Evolutionary conservation across 2,888 invertebrate genomes (phyloP), one percentile per base, ranked within the genome.

Genomic region (Drepana falcataria): DNA sequence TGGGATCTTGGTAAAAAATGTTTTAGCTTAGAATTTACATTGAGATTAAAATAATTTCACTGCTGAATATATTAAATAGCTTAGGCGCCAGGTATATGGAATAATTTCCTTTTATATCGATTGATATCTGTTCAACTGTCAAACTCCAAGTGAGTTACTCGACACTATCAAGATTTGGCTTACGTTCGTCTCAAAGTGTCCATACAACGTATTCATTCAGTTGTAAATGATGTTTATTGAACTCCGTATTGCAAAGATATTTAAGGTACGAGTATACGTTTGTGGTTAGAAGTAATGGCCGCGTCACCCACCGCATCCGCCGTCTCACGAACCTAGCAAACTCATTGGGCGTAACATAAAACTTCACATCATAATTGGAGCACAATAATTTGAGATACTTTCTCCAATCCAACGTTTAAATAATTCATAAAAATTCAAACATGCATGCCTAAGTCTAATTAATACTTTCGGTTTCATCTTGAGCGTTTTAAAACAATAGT

Each of bases 381-480:
- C 84, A 87, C 73, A 86, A 85, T 87, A 81, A 85, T 85, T 83
- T 80, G 77, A 79, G 75, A 75, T 77, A 86, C 87, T 87, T 87
- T 87, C 87, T 77, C 85, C 72, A 60, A 73, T 75, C 64, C 61
- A 66, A 75, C 71, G 64, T 75, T 75, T 72, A 76, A 81, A 75
- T 77, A 79, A 81, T 81, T 79, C 81, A 77, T 79, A 79, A 78
- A 76, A 81, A 73, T 77, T 69, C 67, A 75, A 75, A 77, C 74
- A 73, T 63, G 63, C 64, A 68, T 71, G 71, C 59, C 63, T 63
- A 65, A 59, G 58, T 65, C 72, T 81, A 82, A 81, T 83, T 82
- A 77, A 69, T 71, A 82, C 84, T 85, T 83, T 84, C 81, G 64
- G 73, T 85, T 84, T 83, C 79, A 73, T 75, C 66, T 73, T 63